Evolutionary conservation across 2,113 vertebrate species (phyloP), one percentile per base, ranked within the genome.

Genomic region (Tamias sibiricus): DNA sequence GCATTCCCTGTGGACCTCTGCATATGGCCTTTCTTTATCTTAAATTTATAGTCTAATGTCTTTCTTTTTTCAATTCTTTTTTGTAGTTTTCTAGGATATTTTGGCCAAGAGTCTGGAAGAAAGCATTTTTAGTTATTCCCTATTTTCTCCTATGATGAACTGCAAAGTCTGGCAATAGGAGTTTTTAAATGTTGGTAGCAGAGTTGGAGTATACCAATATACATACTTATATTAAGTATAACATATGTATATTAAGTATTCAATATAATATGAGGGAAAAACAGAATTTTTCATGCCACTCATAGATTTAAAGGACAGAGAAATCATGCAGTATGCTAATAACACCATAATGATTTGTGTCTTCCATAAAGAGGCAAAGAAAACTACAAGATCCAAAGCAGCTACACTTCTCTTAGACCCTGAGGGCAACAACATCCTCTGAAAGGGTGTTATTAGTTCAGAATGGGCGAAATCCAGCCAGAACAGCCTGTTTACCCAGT

Each of bases 261-360:
- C 35, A 90, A 87, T 68, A 10, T 12, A 88, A 93, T 26, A 80
- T n/a, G 82, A 95, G 26, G 42, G 17, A 24, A 77, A 72, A 68
- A 8, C 20, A 69, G 26, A 90, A 24, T 95, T 93, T 95, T 66
- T 84, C 47, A 87, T 24, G n/a, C 64, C 4, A 82, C 22, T 69
- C 22, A 90, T 3, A 62, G 90, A 80, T 14, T 95, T 59, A 96
- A 87, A 75, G 26, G n/a, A 37, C 72, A 92, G 44, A 81, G 52
- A 91, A 79, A 79, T 62, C 47, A 44, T 49, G 26, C 68, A 88
- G 37, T 83, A n/a, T 8, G 2, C 7, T 32, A 59, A 90, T 24
- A 86, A 22, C 9, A 71, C 3, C 35, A 37, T 8, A 32, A 42
- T 64, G 13, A 37, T 16, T 96, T 68, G 42, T 37, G 47, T 8